phyloP scores from a whole-genome alignment of 2,888 invertebrate genomes.

The Lydus trimaculatus region DNA sequence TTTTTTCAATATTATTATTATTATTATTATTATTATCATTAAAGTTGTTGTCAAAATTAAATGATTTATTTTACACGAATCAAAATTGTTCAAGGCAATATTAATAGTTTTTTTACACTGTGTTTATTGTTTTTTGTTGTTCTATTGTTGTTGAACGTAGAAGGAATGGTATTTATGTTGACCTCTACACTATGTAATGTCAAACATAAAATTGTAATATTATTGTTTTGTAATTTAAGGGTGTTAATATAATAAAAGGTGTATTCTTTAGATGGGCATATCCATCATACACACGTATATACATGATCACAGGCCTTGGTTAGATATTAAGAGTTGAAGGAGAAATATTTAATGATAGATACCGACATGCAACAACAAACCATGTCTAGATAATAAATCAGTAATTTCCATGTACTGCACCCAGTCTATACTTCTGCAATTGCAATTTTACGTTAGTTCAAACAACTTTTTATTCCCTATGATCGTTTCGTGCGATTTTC shows the following conservation, averaged over 20 bases:
- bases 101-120: neutral
- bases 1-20: constrained; percentile 1
- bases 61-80: constrained; percentile 1
- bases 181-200: neutral
- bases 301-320: constrained; percentile 10
- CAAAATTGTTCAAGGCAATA: neutral
- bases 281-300: neutral
- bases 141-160: neutral
- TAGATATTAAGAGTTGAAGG: constrained; percentile 22
- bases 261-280: neutral
- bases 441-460: constrained; percentile 25
- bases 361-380: constrained; percentile 41
- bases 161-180: neutral
- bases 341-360: constrained; percentile 43
- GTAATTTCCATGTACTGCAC: constrained; percentile 40
- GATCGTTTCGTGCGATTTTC: neutral
- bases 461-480: neutral
- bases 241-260: constrained; percentile 3
- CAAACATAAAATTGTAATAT: neutral
- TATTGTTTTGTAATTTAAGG: neutral
- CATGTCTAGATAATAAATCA: constrained; percentile 44
- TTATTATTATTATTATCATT: neutral
- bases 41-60: neutral
- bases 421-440: constrained; percentile 31
- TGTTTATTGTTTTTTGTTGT: neutral